These are phyloP conservation scores for Danaus plexippus DNA, from an alignment of 1,140 invertebrate species.

Conservation along the genomic window DNA sequence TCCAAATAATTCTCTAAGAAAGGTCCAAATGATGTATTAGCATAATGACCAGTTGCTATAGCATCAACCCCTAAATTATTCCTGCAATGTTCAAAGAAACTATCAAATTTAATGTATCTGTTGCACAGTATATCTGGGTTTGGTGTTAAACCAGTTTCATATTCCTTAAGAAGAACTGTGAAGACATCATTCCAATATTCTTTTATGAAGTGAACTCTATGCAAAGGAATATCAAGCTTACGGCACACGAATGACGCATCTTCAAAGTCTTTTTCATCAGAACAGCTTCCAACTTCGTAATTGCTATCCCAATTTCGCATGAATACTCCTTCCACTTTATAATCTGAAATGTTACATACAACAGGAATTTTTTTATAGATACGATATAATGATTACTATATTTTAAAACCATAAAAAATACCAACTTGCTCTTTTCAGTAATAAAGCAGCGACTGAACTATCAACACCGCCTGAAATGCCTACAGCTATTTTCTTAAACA, in stretches of 20 bases:
- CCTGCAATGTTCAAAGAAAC: constrained; percentile 86
- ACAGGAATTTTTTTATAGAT: too few species aligned
- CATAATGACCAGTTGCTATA: constrained; percentile 99
- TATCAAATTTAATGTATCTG: constrained; percentile 92
- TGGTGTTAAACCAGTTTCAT: constrained; percentile 89
- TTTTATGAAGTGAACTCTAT: constrained; percentile 92
- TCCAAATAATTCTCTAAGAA: constrained; percentile 79
- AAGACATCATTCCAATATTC: constrained; percentile 99
- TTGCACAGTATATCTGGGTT: constrained; percentile 98
- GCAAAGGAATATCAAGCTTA: constrained; percentile 82
- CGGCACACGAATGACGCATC: constrained; percentile 89
- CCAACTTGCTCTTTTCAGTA: constrained; percentile 88
- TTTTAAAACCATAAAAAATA: constrained; percentile 1
- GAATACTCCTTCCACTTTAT: constrained; percentile 88
- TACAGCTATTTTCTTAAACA: constrained; percentile 78
- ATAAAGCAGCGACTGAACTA: constrained; percentile 88
- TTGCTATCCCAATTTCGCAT: constrained; percentile 96
- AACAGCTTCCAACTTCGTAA: constrained; percentile 90
- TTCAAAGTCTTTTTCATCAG: constrained; percentile 83
- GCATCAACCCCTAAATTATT: constrained; percentile 85
- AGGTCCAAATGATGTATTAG: constrained; percentile 83
- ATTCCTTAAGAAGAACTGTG: constrained; percentile 86
- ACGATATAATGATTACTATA: neutral
- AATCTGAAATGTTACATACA: constrained; percentile 73
- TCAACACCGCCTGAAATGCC: constrained; percentile 97